Evolutionary conservation across 2,113 vertebrate genomes (phyloP), one percentile per base, ranked within the genome.

Genomic region (Carassius carassius): DNA sequence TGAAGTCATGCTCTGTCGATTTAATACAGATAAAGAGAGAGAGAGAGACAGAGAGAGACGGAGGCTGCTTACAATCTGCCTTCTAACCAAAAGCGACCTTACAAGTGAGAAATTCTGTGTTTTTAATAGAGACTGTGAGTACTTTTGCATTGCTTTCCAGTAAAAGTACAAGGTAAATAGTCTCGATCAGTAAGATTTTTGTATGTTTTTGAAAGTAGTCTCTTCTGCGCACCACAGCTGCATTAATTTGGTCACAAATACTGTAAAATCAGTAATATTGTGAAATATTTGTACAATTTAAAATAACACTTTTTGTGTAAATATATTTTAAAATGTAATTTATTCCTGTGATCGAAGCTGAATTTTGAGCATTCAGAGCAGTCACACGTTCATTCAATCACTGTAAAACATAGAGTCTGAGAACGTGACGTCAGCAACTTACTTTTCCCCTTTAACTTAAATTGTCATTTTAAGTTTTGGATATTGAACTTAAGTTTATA

Each of bases 21-120:
- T 23, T 56, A 73, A 41, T 73, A 60, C 35, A 14, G 72, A 76
- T n/a, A 51, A 19, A 70, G 63, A 56, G 58, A n/a, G 75, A 78
- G 63, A 29, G 29, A 29, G 29, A 29, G 29, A 29, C 1, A 29
- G 29, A 29, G 29, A 29, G 29, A 29, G 29, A 58, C 2, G 69
- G 47, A 56, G 35, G 74, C 37, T 51, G 41, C 25, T 19, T 84
- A 47, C 19, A 56, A 67, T 81, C 29, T 29, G 49, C 67, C 67
- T 70, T 70, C 29, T 19, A 35, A 29, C 14, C 29, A 37, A 35
- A 70, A 11, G 67, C 1, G 21, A 70, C 67, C 6, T 69, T 17
- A 35, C 29, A 19, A 35, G 67, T 10, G 32, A 70, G 32, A 11
- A 21, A 70, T 70, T 70, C 32, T 37, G 32, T 19, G 37, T 37